Evolutionary conservation across 2,113 vertebrate species (phyloP).

Genomic region (Aramus guarauna): DNA sequence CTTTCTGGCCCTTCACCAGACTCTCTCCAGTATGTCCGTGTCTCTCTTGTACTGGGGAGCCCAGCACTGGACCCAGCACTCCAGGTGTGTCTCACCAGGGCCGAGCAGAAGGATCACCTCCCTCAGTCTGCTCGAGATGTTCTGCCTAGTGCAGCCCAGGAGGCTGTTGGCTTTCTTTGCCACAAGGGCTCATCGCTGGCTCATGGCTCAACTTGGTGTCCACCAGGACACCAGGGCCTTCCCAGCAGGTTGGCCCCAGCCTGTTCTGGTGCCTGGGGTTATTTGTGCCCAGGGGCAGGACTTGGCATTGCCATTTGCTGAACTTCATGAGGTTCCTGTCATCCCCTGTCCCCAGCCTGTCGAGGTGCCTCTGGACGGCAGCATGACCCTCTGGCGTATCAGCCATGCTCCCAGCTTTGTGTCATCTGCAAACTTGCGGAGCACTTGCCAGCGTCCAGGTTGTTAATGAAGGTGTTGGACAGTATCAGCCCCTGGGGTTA

Average conservation of each 20-base stretch:
- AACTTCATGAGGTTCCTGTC: background rate
- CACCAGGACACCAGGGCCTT: background rate
- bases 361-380: background rate
- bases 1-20: background rate
- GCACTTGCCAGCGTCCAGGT: background rate
- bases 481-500: background rate
- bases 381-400: fast-evolving
- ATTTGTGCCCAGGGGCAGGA: background rate
- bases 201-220: background rate
- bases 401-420: background rate
- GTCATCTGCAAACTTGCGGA: background rate
- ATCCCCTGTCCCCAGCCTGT: background rate
- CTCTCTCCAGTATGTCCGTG: background rate
- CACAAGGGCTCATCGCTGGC: background rate
- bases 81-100: background rate
- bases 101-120: background rate
- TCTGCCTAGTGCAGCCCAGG: background rate
- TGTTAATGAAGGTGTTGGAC: background rate
- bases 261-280: background rate
- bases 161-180: background rate
- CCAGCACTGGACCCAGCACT: background rate
- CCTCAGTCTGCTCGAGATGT: background rate
- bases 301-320: background rate
- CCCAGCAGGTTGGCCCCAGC: background rate
- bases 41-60: background rate